phyloP scores from a whole-genome alignment of 2,888 invertebrate species.

The Flabesymbios commensalis region DNA sequence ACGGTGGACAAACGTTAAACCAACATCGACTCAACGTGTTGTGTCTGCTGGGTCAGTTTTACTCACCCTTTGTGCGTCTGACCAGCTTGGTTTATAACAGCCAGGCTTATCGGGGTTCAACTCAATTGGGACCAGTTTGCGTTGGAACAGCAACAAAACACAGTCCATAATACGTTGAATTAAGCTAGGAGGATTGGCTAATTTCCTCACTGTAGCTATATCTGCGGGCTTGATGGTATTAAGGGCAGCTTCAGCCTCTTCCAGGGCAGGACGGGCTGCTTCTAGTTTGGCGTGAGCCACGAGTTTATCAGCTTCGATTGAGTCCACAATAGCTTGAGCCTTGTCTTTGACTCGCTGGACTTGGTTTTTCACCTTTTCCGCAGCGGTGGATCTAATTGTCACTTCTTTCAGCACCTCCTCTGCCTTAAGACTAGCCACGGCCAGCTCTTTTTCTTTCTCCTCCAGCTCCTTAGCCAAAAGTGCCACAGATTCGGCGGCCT shows the following conservation, averaged over 20 bases:
- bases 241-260: constrained; percentile 61
- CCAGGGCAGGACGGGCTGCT: constrained; percentile 58
- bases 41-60: too few species aligned
- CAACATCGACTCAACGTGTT: too few species aligned
- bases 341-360: constrained; percentile 63
- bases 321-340: constrained; percentile 61
- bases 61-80: too few species aligned
- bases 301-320: constrained; percentile 44
- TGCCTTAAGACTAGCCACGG: constrained; percentile 78
- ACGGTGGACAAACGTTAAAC: too few species aligned
- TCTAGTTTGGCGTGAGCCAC: constrained; percentile 59
- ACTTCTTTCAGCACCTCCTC: constrained; percentile 67
- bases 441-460: constrained; percentile 82
- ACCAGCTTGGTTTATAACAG: constrained; percentile 59
- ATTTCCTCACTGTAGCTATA: constrained; percentile 56
- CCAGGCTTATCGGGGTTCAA: constrained; percentile 52
- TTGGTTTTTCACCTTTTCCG: constrained; percentile 61
- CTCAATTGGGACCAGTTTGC: constrained; percentile 43
- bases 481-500: constrained; percentile 69
- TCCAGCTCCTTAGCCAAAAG: constrained; percentile 78
- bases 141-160: constrained; percentile 59
- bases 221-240: constrained; percentile 64
- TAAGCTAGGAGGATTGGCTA: constrained; percentile 57
- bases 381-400: constrained; percentile 59
- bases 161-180: constrained; percentile 63